Conservation (phyloP, 2,797 vertebrate genomes). For the Eulemur rubriventer region DNA sequence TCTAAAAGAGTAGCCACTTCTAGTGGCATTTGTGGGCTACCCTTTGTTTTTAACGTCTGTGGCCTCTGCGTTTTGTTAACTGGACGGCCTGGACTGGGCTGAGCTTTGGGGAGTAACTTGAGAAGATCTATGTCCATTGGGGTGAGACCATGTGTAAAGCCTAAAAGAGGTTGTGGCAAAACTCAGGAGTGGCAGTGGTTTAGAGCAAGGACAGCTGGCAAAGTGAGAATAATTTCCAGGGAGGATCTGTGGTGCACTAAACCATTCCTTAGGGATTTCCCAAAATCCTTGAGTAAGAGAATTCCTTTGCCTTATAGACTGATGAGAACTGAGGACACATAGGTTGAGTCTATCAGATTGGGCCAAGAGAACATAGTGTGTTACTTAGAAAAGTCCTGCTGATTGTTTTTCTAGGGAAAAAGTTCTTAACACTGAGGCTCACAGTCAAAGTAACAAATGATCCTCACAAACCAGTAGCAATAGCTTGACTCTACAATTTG, state of each 20-base stretch:
- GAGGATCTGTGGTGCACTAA: neutral
- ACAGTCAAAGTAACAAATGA: neutral
- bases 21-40: neutral
- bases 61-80: neutral
- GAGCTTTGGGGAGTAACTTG: neutral
- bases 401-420: neutral
- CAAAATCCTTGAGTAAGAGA: neutral
- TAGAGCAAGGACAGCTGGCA: neutral
- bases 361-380: neutral
- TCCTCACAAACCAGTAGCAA: neutral
- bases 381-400: conserved; percentile 1
- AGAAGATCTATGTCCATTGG: neutral
- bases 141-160: neutral
- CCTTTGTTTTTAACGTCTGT: neutral
- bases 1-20: neutral
- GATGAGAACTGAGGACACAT: neutral
- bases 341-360: neutral
- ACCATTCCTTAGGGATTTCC: neutral
- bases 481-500: neutral
- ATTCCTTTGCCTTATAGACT: neutral
- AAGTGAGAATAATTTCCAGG: neutral
- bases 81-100: neutral
- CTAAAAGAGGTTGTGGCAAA: neutral
- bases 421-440: conserved; percentile 2
- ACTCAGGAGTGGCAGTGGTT: neutral